These are phyloP conservation scores for Catocala nupta DNA, from an alignment of 2,888 invertebrate species.

Conservation along the genomic window DNA sequence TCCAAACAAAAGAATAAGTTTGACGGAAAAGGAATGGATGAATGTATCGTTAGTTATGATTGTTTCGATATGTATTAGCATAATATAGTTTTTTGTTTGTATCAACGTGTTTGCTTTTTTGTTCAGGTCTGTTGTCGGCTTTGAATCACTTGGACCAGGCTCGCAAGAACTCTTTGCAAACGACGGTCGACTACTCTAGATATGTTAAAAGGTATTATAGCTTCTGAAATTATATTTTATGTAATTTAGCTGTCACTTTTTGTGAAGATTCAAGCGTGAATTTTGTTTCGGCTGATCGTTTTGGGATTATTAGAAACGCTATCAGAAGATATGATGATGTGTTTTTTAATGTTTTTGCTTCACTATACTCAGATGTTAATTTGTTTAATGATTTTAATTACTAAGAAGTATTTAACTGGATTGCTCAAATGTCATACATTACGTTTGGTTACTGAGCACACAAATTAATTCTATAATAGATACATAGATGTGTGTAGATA, in stretches of 20 bases:
- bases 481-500: no score
- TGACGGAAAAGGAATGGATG: slow-evolving; percentile 78
- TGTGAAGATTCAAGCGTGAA: slow-evolving; percentile 39
- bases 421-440: slow-evolving; percentile 14
- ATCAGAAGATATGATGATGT: slow-evolving; percentile 44
- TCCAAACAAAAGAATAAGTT: slow-evolving; percentile 85
- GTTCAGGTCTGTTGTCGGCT: slow-evolving; percentile 79
- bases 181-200: slow-evolving; percentile 95
- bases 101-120: slow-evolving; percentile 59
- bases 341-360: slow-evolving; percentile 41
- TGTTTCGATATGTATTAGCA: slow-evolving; percentile 78
- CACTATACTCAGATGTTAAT: slow-evolving; percentile 45
- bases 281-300: slow-evolving; percentile 35
- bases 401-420: slow-evolving; percentile 8
- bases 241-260: slow-evolving; percentile 54
- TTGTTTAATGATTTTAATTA: slow-evolving; percentile 47
- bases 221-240: slow-evolving; percentile 47
- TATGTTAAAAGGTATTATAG: slow-evolving; percentile 91
- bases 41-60: slow-evolving; percentile 78
- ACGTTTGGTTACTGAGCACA: no score
- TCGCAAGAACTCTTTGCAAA: slow-evolving; percentile 87
- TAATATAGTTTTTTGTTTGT: slow-evolving; percentile 65
- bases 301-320: slow-evolving; percentile 46
- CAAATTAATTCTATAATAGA: no score
- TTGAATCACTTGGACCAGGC: slow-evolving; percentile 84